Percentiles rank a stretch among this genome's conserved stretches.
Evolutionary conservation across 2,113 vertebrate species (phyloP).

Genomic region (Orycteropus afer): DNA sequence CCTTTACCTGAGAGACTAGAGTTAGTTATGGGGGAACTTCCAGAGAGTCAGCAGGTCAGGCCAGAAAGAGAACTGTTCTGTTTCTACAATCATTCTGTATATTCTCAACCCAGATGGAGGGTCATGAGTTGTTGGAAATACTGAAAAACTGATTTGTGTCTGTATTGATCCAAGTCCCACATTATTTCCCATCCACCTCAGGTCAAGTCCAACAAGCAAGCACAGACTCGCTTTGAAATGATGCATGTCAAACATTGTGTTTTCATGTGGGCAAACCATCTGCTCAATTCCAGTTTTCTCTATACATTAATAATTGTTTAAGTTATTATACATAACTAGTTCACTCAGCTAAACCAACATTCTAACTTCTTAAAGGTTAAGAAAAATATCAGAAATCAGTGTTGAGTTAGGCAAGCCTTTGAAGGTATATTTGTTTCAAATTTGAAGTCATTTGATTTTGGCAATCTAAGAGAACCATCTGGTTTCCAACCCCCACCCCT

Average conservation of each 20-base stretch:
- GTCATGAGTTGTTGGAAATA: slow-evolving; percentile 80
- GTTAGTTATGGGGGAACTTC: slow-evolving; percentile 78
- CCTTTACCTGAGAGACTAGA: slow-evolving; percentile 76
- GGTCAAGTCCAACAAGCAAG: slow-evolving; percentile 68
- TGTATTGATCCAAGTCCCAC: slow-evolving; percentile 72
- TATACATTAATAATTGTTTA: slow-evolving; percentile 46
- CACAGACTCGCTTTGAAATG: slow-evolving; percentile 68
- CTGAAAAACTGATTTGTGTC: slow-evolving; percentile 76
- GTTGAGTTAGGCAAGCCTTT: background rate
- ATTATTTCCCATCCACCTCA: slow-evolving; percentile 70
- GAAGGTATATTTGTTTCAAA: slow-evolving; percentile 41
- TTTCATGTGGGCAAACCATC: slow-evolving; percentile 44
- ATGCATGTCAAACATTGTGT: slow-evolving; percentile 39
- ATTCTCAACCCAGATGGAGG: slow-evolving; percentile 71
- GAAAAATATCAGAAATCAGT: slow-evolving; percentile 25
- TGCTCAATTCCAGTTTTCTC: slow-evolving; percentile 45
- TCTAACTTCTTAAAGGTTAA: slow-evolving; percentile 42
- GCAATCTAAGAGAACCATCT: slow-evolving; percentile 10
- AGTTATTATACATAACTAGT: slow-evolving; percentile 38
- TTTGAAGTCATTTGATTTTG: slow-evolving; percentile 61
- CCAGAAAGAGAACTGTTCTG: slow-evolving; percentile 65
- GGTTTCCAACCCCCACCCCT: background rate
- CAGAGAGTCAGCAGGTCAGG: slow-evolving; percentile 65
- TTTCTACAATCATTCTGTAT: slow-evolving; percentile 73
- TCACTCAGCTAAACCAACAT: slow-evolving; percentile 6